These are phyloP conservation scores for Cettia cetti DNA, from an alignment of 2,113 vertebrate species.

Conservation along the genomic window DNA sequence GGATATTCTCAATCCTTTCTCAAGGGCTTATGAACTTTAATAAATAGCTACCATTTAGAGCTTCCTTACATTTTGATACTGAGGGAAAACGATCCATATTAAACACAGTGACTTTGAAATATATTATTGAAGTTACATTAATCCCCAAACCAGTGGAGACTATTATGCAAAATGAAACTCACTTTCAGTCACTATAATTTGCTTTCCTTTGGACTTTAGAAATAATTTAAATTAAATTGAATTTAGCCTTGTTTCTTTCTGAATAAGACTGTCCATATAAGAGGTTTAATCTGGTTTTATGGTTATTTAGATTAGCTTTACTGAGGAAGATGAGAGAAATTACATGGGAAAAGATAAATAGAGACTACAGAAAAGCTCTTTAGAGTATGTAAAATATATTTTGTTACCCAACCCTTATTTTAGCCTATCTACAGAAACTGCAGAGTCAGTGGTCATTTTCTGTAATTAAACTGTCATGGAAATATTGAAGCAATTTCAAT, in stretches of 20 bases:
- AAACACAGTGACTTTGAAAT: constrained; percentile 2
- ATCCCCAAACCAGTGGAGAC: background rate
- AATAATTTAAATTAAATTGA: background rate
- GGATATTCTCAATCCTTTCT: background rate
- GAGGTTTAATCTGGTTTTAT: background rate
- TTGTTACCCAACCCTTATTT: background rate
- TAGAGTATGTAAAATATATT: background rate
- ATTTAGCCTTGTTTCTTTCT: background rate
- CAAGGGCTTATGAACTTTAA: background rate
- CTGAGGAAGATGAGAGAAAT: background rate
- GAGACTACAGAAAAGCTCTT: background rate
- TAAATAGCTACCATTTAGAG: background rate
- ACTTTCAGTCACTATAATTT: background rate
- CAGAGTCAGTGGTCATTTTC: background rate
- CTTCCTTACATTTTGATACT: background rate
- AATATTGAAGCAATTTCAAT: background rate
- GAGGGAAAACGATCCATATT: background rate
- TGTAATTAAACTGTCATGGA: background rate
- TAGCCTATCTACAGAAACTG: background rate
- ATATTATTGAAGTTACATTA: constrained; percentile 15
- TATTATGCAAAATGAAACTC: background rate
- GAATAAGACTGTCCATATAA: background rate
- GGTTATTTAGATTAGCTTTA: background rate
- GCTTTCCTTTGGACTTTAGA: background rate
- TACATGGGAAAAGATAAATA: background rate